Conservation (phyloP, 1,140 invertebrate genomes). For the Carposina sasakii region DNA sequence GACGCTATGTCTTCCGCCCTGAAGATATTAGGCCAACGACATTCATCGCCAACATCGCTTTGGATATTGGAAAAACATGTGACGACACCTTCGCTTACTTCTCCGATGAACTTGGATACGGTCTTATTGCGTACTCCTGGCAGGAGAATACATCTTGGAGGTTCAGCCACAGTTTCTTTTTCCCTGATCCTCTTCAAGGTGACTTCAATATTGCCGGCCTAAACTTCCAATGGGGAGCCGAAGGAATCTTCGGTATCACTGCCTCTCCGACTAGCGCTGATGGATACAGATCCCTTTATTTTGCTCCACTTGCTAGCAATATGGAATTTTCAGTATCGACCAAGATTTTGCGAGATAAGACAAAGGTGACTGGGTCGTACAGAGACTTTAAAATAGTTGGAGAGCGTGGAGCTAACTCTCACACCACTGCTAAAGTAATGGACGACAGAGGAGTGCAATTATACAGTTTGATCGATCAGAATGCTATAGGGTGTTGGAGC, state of each 20-base stretch:
- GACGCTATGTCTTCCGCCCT: conserved; percentile 79
- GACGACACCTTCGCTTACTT: conserved; percentile 86
- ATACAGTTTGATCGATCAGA: conserved; percentile 84
- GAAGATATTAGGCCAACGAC: conserved; percentile 83
- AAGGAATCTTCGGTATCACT: conserved; percentile 87
- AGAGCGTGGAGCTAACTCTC: conserved; percentile 77
- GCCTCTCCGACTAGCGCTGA: conserved; percentile 77
- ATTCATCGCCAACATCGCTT: conserved; percentile 87
- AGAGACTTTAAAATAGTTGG: conserved; percentile 81
- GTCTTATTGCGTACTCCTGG: conserved; percentile 85
- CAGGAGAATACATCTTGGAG: conserved; percentile 83
- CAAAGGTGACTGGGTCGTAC: conserved; percentile 78
- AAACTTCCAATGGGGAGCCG: conserved; percentile 87
- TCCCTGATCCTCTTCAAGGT: conserved; percentile 83
- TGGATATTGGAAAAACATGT: conserved; percentile 82
- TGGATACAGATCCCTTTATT: conserved; percentile 81
- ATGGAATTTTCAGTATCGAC: conserved; percentile 86
- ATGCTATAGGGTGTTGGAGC: conserved; percentile 88
- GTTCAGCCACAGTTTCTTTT: conserved; percentile 82
- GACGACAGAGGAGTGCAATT: conserved; percentile 82
- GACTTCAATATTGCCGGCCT: conserved; percentile 85
- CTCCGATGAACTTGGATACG: conserved; percentile 86
- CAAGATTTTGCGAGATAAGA: conserved; percentile 78
- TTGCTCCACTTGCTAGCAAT: conserved; percentile 83
- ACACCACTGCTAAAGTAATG: conserved; percentile 82